phyloP scores from a whole-genome alignment of 2,797 vertebrate species.

The Sebastes steindachneri region DNA sequence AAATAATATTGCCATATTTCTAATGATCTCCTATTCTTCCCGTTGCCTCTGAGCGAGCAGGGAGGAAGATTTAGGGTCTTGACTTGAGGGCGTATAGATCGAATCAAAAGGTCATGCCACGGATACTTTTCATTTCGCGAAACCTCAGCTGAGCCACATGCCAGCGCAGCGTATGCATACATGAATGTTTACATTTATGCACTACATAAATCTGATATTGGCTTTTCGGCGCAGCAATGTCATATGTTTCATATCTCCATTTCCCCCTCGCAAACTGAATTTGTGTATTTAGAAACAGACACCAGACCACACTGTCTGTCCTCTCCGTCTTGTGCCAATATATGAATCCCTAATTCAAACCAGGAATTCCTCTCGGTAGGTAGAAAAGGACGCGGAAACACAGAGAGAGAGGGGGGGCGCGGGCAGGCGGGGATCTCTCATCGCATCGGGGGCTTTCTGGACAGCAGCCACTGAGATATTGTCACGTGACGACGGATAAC shows the following conservation, averaged over 20 bases:
- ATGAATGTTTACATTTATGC: slow-evolving; percentile 65
- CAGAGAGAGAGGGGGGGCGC: background rate
- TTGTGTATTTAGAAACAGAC: slow-evolving; percentile 67
- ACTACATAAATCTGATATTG: slow-evolving; percentile 60
- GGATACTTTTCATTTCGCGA: slow-evolving; percentile 73
- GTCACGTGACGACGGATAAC: slow-evolving; percentile 71
- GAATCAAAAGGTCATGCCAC: slow-evolving; percentile 76
- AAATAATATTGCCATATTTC: slow-evolving; percentile 73
- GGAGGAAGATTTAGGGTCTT: slow-evolving; percentile 75
- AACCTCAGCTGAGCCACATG: slow-evolving; percentile 52
- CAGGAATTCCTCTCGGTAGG: slow-evolving; percentile 70
- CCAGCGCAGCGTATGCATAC: slow-evolving; percentile 42
- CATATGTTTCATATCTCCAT: slow-evolving; percentile 65
- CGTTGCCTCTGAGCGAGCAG: slow-evolving; percentile 60
- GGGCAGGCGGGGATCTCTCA: slow-evolving; percentile 63
- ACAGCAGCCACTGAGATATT: slow-evolving; percentile 69
- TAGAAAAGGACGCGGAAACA: slow-evolving; percentile 64
- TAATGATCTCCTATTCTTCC: slow-evolving; percentile 73
- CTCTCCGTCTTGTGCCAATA: slow-evolving; percentile 58
- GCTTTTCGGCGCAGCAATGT: slow-evolving; percentile 48
- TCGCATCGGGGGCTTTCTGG: slow-evolving; percentile 53
- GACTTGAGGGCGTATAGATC: slow-evolving; percentile 70
- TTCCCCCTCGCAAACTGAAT: slow-evolving; percentile 55
- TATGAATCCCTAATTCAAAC: slow-evolving; percentile 74
- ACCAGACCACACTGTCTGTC: slow-evolving; percentile 65